phyloP scores from a whole-genome alignment of 2,888 invertebrate genomes.

The Brachylomia viminalis region DNA sequence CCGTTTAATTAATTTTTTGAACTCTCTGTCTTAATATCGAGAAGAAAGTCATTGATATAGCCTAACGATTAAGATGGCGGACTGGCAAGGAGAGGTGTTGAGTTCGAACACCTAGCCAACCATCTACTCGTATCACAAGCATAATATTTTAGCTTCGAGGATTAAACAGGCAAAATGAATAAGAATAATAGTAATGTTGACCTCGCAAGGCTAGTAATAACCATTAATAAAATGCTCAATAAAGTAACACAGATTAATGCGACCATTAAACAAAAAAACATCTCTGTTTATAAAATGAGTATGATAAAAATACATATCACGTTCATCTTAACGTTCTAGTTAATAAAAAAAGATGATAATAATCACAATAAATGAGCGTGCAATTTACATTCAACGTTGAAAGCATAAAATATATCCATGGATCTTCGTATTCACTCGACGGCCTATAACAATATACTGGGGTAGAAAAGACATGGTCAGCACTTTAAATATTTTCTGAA shows the following conservation, averaged over 20 bases:
- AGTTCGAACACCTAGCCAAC: not conserved
- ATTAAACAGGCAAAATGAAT: not conserved
- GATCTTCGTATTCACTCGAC: constrained; percentile 34
- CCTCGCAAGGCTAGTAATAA: not conserved
- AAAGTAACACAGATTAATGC: not conserved
- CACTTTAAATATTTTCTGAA: too few relatives aligned
- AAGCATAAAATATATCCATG: constrained; percentile 40
- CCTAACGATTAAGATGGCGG: not conserved
- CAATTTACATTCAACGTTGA: constrained; percentile 36
- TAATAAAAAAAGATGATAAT: constrained; percentile 42
- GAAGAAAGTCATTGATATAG: too few relatives aligned
- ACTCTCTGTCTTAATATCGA: not conserved
- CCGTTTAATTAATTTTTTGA: not conserved
- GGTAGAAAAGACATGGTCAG: not conserved
- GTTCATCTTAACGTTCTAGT: constrained; percentile 13
- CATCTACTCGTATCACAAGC: too few relatives aligned
- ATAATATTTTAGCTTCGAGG: not conserved
- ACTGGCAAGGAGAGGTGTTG: not conserved
- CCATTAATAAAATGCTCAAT: not conserved
- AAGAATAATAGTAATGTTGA: not conserved
- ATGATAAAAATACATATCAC: constrained; percentile 14
- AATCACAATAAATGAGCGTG: constrained; percentile 46
- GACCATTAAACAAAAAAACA: constrained; percentile 7
- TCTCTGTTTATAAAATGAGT: constrained; percentile 1
- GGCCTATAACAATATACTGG: constrained; percentile 32